phyloP scores from a whole-genome alignment of 2,888 invertebrate species.

The Atherix ibis region DNA sequence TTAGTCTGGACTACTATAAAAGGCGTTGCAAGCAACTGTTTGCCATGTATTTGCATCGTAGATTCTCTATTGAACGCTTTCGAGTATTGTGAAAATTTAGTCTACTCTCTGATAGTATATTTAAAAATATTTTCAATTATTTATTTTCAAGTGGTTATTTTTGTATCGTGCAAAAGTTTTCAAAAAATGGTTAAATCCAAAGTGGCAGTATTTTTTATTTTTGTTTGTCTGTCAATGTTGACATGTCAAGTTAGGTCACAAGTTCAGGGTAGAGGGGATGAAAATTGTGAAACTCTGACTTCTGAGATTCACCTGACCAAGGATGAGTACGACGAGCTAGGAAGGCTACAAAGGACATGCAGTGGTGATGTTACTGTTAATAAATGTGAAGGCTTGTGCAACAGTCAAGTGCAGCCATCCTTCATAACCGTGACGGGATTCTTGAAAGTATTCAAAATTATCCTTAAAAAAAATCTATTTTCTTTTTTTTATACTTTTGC shows the following conservation, averaged over 20 bases:
- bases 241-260: constrained; percentile 3
- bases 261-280: constrained; percentile 39
- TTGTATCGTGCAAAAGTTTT: too few species aligned
- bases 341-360: constrained; percentile 70
- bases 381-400: constrained; percentile 87
- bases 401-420: constrained; percentile 82
- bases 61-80: too few species aligned
- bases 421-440: constrained; percentile 79
- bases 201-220: background rate
- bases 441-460: constrained; percentile 39
- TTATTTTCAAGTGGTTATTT: too few species aligned
- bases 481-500: constrained; percentile 1
- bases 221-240: background rate
- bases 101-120: too few species aligned
- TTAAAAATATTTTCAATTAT: too few species aligned
- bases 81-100: too few species aligned
- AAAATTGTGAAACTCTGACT: constrained; percentile 71
- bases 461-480: too few species aligned
- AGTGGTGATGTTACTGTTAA: constrained; percentile 80
- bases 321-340: constrained; percentile 81
- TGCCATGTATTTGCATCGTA: too few species aligned
- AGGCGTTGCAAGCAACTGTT: too few species aligned
- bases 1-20: too few species aligned
- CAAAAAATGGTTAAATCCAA: constrained; percentile 1
- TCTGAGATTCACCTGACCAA: constrained; percentile 78